Conservation (phyloP, 2,113 vertebrate genomes). For the Mungos mungo region DNA sequence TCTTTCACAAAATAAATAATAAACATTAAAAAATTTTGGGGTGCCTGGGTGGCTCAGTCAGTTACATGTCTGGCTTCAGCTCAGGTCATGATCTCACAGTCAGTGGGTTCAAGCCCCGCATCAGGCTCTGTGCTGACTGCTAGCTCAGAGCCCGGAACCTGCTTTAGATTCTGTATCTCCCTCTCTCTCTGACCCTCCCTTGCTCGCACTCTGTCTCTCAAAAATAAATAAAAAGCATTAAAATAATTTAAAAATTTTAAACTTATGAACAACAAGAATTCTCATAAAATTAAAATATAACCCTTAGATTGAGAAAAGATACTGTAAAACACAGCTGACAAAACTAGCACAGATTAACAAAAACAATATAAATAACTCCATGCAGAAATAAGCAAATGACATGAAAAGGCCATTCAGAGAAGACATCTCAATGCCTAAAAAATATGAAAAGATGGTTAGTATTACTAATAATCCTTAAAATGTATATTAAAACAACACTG, state of each 20-base stretch:
- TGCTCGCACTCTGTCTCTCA: no score
- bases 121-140: no score
- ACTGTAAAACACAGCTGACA: background rate
- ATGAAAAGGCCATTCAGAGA: background rate
- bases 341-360: background rate
- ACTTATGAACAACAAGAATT: background rate
- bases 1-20: no score
- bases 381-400: conserved; percentile 14
- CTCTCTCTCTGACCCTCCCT: no score
- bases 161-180: no score
- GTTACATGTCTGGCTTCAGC: no score
- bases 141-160: no score
- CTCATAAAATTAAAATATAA: conserved; percentile 4
- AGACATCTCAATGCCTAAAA: background rate
- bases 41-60: no score
- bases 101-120: no score
- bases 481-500: background rate
- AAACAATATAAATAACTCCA: background rate
- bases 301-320: background rate
- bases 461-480: background rate
- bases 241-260: background rate
- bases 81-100: no score
- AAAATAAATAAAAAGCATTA: no score
- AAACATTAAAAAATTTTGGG: no score
- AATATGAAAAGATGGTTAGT: background rate